A percentile compares a stretch with the other conserved stretches of the same genome.
Conservation (phyloP, 2,113 vertebrate species). For the Paratilapia polleni region DNA sequence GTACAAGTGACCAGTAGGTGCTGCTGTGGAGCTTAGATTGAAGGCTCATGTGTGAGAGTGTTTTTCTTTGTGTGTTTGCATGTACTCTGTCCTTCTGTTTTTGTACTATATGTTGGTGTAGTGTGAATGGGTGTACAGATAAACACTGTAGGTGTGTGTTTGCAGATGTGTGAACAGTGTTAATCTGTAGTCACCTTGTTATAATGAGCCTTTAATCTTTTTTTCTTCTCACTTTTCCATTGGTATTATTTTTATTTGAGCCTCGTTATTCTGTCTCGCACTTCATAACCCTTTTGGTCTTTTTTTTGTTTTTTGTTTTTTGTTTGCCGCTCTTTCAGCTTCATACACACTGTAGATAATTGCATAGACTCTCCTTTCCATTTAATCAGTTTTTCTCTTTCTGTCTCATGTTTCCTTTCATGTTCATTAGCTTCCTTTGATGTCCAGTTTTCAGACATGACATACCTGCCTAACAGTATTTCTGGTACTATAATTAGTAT, state of each 20-base stretch:
- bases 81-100: slow-evolving; percentile 20
- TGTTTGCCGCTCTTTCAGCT: background rate
- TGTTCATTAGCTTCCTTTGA: background rate
- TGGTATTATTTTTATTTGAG: background rate
- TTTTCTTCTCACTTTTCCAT: slow-evolving; percentile 9
- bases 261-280: background rate
- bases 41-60: background rate
- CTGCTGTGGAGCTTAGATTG: slow-evolving; percentile 58
- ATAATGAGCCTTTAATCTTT: slow-evolving; percentile 22
- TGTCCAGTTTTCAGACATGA: background rate
- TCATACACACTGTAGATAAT: background rate
- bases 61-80: background rate
- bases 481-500: background rate
- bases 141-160: slow-evolving; percentile 44
- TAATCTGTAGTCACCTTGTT: slow-evolving; percentile 34
- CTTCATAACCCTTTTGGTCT: background rate
- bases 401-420: background rate
- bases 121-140: slow-evolving; percentile 36
- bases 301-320: background rate
- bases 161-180: slow-evolving; percentile 37
- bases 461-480: background rate
- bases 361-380: background rate
- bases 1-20: slow-evolving; percentile 56
- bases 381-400: background rate
- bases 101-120: background rate